Evolutionary conservation across 2,888 invertebrate species (phyloP).

Genomic region (Neocrepidodera transversa): DNA sequence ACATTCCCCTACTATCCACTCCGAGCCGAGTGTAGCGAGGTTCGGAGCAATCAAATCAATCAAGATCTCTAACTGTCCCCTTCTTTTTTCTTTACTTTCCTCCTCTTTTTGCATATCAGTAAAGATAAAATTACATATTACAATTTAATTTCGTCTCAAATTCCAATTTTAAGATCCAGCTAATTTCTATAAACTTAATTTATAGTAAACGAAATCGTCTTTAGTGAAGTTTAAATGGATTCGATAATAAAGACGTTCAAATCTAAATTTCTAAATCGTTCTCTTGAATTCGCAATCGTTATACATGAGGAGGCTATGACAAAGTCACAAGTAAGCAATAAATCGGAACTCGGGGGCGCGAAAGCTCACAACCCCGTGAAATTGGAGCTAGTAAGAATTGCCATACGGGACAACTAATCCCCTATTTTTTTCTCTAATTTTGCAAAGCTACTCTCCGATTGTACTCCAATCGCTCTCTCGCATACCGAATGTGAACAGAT

Average conservation of each 20-base stretch:
- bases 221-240: background rate
- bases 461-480: too few relatives aligned
- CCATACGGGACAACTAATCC: conserved; percentile 58
- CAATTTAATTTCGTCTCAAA: too few relatives aligned
- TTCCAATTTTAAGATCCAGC: too few relatives aligned
- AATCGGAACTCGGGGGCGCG: conserved; percentile 51
- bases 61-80: too few relatives aligned
- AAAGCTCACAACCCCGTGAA: conserved; percentile 57
- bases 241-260: conserved; percentile 29
- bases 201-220: background rate
- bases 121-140: too few relatives aligned
- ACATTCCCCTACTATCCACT: too few relatives aligned
- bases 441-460: too few relatives aligned
- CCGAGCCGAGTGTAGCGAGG: too few relatives aligned
- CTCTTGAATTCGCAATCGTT: conserved; percentile 23
- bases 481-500: too few relatives aligned
- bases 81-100: too few relatives aligned
- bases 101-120: too few relatives aligned
- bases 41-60: too few relatives aligned
- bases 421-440: conserved; percentile 60
- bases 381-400: conserved; percentile 56
- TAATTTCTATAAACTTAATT: conserved; percentile 6
- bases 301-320: conserved; percentile 33
- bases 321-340: conserved; percentile 46
- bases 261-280: conserved; percentile 10